Percentiles rank a stretch among this genome's conserved stretches.
These are phyloP conservation scores for Grus americana DNA, from an alignment of 2,113 vertebrate species.

Conservation along the genomic window DNA sequence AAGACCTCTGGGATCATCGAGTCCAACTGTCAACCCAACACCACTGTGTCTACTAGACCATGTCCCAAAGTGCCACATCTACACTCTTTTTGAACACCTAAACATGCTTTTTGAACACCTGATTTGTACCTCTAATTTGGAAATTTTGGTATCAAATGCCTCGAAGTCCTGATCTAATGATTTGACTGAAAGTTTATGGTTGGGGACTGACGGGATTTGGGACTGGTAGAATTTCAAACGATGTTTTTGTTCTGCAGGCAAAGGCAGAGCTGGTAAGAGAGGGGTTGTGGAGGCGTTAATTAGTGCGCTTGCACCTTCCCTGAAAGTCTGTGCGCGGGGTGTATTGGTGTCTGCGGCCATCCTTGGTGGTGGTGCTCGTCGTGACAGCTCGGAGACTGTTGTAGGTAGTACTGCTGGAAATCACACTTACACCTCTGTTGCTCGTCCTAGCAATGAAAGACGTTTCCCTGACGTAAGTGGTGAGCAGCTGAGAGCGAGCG, in stretches of 20 bases:
- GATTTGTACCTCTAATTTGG: background rate
- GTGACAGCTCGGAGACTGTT: accelerated
- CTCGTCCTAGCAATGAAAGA: background rate
- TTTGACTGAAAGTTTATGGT: background rate
- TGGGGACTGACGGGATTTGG: background rate
- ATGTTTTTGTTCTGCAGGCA: background rate
- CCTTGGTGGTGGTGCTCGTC: accelerated
- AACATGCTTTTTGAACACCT: too few relatives aligned
- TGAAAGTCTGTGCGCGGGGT: accelerated
- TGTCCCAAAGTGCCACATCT: too few relatives aligned
- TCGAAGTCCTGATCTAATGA: background rate
- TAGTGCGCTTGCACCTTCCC: background rate
- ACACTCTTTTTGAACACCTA: too few relatives aligned
- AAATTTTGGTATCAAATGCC: background rate
- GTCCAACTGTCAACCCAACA: too few relatives aligned
- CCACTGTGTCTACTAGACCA: too few relatives aligned
- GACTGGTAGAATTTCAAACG: background rate
- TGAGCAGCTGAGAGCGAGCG: background rate
- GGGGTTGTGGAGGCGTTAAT: background rate
- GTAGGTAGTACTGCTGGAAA: background rate
- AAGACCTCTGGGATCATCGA: too few relatives aligned
- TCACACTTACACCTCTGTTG: background rate
- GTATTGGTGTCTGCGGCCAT: accelerated
- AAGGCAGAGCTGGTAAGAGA: background rate
- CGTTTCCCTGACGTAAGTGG: background rate